These are phyloP conservation scores for Echinops telfairi DNA, from an alignment of 2,113 vertebrate genomes.

Conservation along the genomic window DNA sequence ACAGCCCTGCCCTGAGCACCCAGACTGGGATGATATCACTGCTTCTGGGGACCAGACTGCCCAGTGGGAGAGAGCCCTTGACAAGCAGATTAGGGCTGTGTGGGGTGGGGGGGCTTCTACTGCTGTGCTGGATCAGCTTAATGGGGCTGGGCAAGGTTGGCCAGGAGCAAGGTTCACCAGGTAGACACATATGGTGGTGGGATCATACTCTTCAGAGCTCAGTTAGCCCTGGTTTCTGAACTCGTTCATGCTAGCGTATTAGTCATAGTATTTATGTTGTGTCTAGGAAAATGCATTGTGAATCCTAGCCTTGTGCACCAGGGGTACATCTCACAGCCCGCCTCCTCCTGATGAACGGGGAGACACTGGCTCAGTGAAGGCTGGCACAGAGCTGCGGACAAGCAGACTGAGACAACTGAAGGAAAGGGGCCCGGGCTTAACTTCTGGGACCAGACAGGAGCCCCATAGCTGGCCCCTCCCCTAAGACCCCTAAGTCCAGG, in stretches of 20 bases:
- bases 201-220: too few relatives aligned
- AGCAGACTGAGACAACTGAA: neutral
- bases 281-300: neutral
- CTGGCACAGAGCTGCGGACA: neutral
- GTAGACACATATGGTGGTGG: too few relatives aligned
- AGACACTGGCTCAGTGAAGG: too few relatives aligned
- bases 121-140: neutral
- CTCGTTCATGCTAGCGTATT: neutral
- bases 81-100: accelerated
- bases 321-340: neutral
- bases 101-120: too few relatives aligned
- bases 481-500: neutral
- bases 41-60: neutral
- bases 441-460: too few relatives aligned
- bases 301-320: neutral
- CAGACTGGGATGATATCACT: neutral
- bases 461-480: too few relatives aligned
- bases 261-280: too few relatives aligned
- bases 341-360: neutral
- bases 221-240: too few relatives aligned
- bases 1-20: neutral
- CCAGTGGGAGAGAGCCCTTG: neutral
- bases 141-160: accelerated
- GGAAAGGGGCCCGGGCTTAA: too few relatives aligned
- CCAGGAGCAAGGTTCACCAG: too few relatives aligned